Base-by-base conservation (phyloP, 1,140 invertebrate genomes). In the Teleopsis dalmanni region DNA sequence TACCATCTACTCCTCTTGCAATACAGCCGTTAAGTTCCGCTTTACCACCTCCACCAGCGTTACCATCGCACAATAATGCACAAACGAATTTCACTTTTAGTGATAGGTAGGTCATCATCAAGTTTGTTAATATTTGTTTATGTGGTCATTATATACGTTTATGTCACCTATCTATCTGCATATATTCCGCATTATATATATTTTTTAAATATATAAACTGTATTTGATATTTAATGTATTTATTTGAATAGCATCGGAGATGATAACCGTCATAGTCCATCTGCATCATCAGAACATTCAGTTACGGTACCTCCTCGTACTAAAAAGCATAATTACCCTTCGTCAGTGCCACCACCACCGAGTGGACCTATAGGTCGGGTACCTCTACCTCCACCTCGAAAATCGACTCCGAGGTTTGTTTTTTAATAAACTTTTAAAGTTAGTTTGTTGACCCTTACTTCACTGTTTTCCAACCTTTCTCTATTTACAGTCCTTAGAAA, bases 351-450 rank as follows among this genome's bases (percentile, higher is more conserved):
- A 26, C 23, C 42, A 21, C 34, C 48, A 25, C 33, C 42, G 34
- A 27, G 27, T 19, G 25, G 42, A 48, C 52, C 52, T 40, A 16
- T 33, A 16, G 21, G 21, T 16, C 52, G 55, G 21, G 51, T 53
- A 46, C 55, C 55, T 29, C 21, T 57, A 26, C 55, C 55, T 26
- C 55, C 55, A 45, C 55, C 55, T 48, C 55, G 55, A 31, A 57
- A 52, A 52, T 47, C 55, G 29, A 41, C 44, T 50, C 55, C 52
- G 48, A 57, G 55, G 55, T 57, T 54, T 50, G 55, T 51, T 31
- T 42, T 22, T 23, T 36, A n/a, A n/a, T n/a, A n/a, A n/a, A n/a
- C n/a, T n/a, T n/a, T n/a, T n/a, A n/a, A n/a, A n/a, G n/a, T n/a
- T n/a, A n/a, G n/a, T n/a, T n/a, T n/a, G n/a, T n/a, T n/a, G n/a